Percentiles rank a stretch among this genome's conserved stretches.
Conservation (phyloP, 2,113 vertebrate species). For the Saguinus midas region DNA sequence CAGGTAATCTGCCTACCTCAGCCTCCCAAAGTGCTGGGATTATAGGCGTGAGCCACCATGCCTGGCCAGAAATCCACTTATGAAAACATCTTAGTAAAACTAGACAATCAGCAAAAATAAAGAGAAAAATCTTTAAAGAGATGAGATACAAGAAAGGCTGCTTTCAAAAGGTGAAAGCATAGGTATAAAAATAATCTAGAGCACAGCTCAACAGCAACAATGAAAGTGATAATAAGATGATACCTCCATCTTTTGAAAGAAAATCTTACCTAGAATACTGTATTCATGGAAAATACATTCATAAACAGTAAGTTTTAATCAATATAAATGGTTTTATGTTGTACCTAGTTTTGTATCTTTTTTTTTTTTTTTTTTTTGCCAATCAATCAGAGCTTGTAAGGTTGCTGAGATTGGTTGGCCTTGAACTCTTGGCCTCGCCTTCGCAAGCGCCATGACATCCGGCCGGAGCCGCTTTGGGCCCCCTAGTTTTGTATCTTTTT, state of each 20-base stretch:
- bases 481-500: neutral
- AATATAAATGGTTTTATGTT: neutral
- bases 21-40: too few species aligned
- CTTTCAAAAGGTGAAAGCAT: neutral
- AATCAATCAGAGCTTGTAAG: too few species aligned
- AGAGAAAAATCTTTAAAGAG: neutral
- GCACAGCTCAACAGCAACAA: neutral
- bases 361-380: too few species aligned
- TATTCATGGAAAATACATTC: neutral
- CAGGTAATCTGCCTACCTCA: too few species aligned
- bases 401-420: too few species aligned
- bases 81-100: neutral
- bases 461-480: too few species aligned
- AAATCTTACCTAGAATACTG: neutral
- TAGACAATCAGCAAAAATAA: neutral
- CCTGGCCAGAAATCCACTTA: neutral
- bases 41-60: too few species aligned
- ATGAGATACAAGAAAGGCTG: neutral
- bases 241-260: neutral
- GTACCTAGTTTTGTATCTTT: neutral
- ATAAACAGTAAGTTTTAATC: slow-evolving; percentile 4
- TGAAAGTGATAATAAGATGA: neutral
- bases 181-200: neutral
- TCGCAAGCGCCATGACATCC: too few species aligned
- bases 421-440: too few species aligned